Conservation (phyloP, 1,140 invertebrate species). For the Aphelinus certus region DNA sequence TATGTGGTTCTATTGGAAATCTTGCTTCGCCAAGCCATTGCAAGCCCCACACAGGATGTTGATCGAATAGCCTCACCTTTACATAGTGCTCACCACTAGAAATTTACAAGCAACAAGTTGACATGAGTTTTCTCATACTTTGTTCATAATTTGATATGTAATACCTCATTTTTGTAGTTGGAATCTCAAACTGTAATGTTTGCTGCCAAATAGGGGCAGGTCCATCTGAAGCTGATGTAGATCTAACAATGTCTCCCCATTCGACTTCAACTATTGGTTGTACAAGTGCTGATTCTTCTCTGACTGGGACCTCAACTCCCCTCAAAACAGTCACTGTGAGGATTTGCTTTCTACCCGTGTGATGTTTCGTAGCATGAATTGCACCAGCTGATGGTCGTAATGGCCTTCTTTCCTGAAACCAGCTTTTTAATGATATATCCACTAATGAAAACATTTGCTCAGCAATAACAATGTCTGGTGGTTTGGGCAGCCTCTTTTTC, state of each 20-base stretch:
- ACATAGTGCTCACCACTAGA: constrained; percentile 50
- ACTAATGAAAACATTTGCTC: constrained; percentile 57
- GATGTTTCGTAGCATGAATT: constrained; percentile 39
- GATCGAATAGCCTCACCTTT: constrained; percentile 59
- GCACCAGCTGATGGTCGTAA: constrained; percentile 42
- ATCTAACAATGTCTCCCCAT: constrained; percentile 53
- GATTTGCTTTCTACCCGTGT: constrained; percentile 50
- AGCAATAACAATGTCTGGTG: constrained; percentile 51
- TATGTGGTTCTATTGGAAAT: constrained; percentile 55
- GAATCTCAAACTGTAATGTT: constrained; percentile 57
- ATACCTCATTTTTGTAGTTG: constrained; percentile 42
- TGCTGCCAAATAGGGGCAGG: constrained; percentile 63
- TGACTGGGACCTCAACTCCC: constrained; percentile 61
- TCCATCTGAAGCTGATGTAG: constrained; percentile 55
- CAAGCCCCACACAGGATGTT: constrained; percentile 62
- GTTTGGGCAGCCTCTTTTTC: constrained; percentile 43
- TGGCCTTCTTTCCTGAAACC: constrained; percentile 53
- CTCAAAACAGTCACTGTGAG: constrained; percentile 56
- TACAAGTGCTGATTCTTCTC: constrained; percentile 60
- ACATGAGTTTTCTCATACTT: no score
- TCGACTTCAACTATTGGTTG: constrained; percentile 60
- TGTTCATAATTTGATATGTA: no score
- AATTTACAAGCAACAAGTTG: not conserved
- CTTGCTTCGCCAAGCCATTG: constrained; percentile 61
- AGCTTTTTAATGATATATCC: constrained; percentile 51